phyloP scores from a whole-genome alignment of 2,113 vertebrate genomes.

The Cyanistes caeruleus region DNA sequence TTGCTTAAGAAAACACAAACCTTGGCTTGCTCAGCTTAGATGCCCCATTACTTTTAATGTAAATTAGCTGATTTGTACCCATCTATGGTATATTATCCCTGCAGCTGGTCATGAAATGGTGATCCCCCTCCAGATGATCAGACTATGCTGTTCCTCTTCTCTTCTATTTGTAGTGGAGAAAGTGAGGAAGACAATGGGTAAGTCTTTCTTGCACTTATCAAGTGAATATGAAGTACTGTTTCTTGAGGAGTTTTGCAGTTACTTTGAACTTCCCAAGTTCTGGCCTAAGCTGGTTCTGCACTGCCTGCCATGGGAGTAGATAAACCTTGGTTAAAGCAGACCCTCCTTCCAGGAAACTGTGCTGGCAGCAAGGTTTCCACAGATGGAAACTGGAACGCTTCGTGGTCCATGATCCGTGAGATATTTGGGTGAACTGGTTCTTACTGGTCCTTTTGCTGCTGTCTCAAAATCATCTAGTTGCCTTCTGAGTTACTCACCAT shows the following conservation, averaged over 20 bases:
- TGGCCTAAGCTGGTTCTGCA: background rate
- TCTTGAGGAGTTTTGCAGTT: background rate
- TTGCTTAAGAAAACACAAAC: background rate
- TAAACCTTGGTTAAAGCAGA: background rate
- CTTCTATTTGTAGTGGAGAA: background rate
- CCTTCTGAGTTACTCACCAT: background rate
- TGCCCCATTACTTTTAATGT: background rate
- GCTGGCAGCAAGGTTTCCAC: background rate
- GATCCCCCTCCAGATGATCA: background rate
- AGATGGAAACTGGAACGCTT: background rate
- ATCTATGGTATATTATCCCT: background rate
- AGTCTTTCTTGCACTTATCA: background rate
- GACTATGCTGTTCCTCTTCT: background rate
- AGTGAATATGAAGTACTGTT: background rate
- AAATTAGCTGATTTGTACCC: background rate
- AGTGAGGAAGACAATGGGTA: background rate
- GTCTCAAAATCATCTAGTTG: background rate
- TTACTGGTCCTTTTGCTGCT: background rate
- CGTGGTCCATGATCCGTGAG: background rate
- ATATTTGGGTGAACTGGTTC: constrained; percentile 4
- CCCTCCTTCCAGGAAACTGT: background rate
- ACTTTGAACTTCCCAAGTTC: background rate
- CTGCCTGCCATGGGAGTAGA: background rate
- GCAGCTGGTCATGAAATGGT: no score
- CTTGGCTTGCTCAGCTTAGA: background rate